Evolutionary conservation across 2,888 invertebrate species (phyloP).

Genomic region (Reticulitermes lucifugus): DNA sequence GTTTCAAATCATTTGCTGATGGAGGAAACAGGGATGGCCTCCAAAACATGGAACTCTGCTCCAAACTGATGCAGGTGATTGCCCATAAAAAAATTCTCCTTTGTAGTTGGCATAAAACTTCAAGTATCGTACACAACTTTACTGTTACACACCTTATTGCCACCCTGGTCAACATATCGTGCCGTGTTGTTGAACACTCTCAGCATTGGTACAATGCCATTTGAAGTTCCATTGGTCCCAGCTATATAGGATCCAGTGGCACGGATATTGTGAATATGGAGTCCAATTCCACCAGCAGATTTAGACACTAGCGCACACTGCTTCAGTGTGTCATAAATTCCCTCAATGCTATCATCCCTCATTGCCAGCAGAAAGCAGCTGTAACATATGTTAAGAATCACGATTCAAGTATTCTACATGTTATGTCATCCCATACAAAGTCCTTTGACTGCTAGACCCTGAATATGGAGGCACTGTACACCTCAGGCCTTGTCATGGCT

Average conservation of each 20-base stretch:
- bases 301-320: conserved; percentile 97
- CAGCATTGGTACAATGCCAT: conserved; percentile 96
- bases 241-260: conserved; percentile 92
- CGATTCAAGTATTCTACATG: too few species aligned
- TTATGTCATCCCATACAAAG: too few species aligned
- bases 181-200: conserved; percentile 96
- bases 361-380: conserved; percentile 96
- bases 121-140: too few species aligned
- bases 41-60: background rate
- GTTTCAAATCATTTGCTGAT: background rate
- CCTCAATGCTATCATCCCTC: conserved; percentile 94
- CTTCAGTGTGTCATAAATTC: conserved; percentile 91
- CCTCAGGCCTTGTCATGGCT: too few species aligned
- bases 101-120: too few species aligned
- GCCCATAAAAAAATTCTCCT: too few species aligned
- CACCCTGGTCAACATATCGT: conserved; percentile 97
- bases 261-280: conserved; percentile 96
- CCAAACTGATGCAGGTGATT: background rate
- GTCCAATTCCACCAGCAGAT: conserved; percentile 94
- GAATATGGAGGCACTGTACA: too few species aligned
- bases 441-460: too few species aligned
- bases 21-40: background rate
- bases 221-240: conserved; percentile 94
- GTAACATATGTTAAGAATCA: conserved; percentile 25
- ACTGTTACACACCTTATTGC: conserved; percentile 77